Evolutionary conservation across 2,888 invertebrate genomes (phyloP), one percentile per base, ranked within the genome.

Genomic region (Azorinus chamasolen): DNA sequence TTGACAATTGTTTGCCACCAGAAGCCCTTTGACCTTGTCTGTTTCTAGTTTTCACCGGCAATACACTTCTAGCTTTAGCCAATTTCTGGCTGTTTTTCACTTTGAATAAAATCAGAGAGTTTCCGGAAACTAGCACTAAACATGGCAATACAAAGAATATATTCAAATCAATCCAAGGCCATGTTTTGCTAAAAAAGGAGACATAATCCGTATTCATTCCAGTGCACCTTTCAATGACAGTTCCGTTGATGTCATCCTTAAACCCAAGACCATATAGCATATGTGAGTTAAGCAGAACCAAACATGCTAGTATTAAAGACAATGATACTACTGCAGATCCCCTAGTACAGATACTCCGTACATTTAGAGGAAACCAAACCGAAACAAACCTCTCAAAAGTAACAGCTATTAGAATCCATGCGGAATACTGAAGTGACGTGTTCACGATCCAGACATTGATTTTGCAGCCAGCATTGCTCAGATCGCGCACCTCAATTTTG

Each of bases 81-180:
- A 77, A 81, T 16, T 57, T 69, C 25, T 74, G 70, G 6, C 82
- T 87, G 25, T 76, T 39, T 3, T 84, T 24, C 5, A 88, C 82
- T 70, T 84, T 86, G 8, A 80, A 57, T 2, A 88, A 66, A 54
- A 90, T 90, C 41, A 83, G 80, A 10, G 77, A 32, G 73, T 90
- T 91, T 12, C 87, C 89, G 25, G 83, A 51, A 10, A 89, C 65
- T 27, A 91, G 78, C 18, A 90, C 66, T 24, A 74, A 12, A 20
- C 87, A 87, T 1, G 91, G 91, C n/a, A 90, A 58, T 10, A 87
- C 53, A 54, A 84, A 86, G 72, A 84, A 89, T 8, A 83, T 70
- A 46, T 81, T 75, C n/a, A 89, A 71, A 77, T 91, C 91, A 27
- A 91, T 83, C 87, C 88, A 90, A 10, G 88, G 86, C 89, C 90